Evolutionary conservation across 2,888 invertebrate species (phyloP).

Genomic region (Selenia dentaria): DNA sequence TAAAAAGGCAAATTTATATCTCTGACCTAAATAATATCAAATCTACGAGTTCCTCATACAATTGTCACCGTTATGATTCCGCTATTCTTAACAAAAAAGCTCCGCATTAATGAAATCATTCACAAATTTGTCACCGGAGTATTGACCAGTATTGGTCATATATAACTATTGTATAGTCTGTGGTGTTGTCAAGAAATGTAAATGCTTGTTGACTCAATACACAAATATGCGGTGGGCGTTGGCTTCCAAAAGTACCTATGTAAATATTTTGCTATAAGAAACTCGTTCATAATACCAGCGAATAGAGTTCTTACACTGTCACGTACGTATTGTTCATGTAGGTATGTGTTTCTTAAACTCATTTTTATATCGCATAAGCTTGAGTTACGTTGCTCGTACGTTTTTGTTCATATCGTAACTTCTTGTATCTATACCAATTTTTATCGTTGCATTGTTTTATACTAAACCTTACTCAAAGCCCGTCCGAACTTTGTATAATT

Average conservation of each 20-base stretch:
- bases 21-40: neutral
- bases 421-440: no score
- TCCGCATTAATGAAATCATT: slow-evolving; percentile 9
- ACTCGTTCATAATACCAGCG: neutral
- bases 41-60: neutral
- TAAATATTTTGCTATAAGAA: slow-evolving; percentile 3
- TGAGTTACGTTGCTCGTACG: no score
- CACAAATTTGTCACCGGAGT: slow-evolving; percentile 6
- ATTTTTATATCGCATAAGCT: no score
- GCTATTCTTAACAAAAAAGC: slow-evolving; percentile 8
- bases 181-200: slow-evolving; percentile 18
- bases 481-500: no score
- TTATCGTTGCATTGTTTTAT: no score
- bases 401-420: no score
- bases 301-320: neutral
- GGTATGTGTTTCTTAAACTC: no score
- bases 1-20: no score
- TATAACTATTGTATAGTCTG: neutral
- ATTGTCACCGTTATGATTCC: slow-evolving; percentile 13
- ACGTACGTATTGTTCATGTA: no score
- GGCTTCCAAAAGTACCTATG: slow-evolving; percentile 1
- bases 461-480: no score
- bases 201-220: slow-evolving; percentile 18
- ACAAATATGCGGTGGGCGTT: slow-evolving; percentile 20
- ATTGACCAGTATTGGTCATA: slow-evolving; percentile 2